Evolutionary conservation across 2,113 vertebrate genomes (phyloP).

Genomic region (Callopanchax toddi): DNA sequence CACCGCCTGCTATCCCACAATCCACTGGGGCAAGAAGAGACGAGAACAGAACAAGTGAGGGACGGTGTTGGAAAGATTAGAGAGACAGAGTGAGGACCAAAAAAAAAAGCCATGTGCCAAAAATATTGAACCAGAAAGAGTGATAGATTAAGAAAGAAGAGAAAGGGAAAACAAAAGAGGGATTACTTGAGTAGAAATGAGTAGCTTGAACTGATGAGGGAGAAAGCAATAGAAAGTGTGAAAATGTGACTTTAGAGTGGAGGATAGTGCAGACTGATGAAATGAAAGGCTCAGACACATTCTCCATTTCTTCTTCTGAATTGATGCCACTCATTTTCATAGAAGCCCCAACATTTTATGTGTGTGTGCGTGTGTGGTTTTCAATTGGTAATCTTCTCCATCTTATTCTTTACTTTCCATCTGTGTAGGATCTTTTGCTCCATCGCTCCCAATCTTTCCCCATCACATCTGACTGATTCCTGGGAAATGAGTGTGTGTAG

Average conservation of each 20-base stretch:
- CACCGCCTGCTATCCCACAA: slow-evolving; percentile 55
- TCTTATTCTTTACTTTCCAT: slow-evolving; percentile 69
- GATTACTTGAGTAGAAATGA: slow-evolving; percentile 32
- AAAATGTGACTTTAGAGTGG: slow-evolving; percentile 42
- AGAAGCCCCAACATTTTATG: slow-evolving; percentile 23
- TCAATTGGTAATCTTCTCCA: slow-evolving; percentile 62
- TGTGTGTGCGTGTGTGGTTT: slow-evolving; percentile 33
- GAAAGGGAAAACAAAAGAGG: slow-evolving; percentile 24
- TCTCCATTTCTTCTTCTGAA: slow-evolving; percentile 54
- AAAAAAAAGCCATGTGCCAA: slow-evolving; percentile 32
- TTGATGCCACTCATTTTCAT: slow-evolving; percentile 63
- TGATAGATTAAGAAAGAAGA: slow-evolving; percentile 40
- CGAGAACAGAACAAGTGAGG: slow-evolving; percentile 33
- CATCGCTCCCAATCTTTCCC: slow-evolving; percentile 63
- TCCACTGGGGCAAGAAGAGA: slow-evolving; percentile 62
- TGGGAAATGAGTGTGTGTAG: slow-evolving; percentile 26
- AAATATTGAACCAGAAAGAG: slow-evolving; percentile 39
- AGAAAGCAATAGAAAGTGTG: slow-evolving; percentile 51
- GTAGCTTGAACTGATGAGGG: slow-evolving; percentile 35
- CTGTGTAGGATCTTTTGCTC: slow-evolving; percentile 67
- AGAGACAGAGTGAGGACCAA: slow-evolving; percentile 11
- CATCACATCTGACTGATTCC: slow-evolving; percentile 63
- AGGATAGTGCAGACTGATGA: slow-evolving; percentile 24
- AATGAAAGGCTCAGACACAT: slow-evolving; percentile 26
- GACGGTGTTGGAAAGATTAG: neutral